Evolutionary conservation across 1,140 invertebrate genomes (phyloP), one percentile per base, ranked within the genome.

Genomic region (Anadara kagoshimensis): DNA sequence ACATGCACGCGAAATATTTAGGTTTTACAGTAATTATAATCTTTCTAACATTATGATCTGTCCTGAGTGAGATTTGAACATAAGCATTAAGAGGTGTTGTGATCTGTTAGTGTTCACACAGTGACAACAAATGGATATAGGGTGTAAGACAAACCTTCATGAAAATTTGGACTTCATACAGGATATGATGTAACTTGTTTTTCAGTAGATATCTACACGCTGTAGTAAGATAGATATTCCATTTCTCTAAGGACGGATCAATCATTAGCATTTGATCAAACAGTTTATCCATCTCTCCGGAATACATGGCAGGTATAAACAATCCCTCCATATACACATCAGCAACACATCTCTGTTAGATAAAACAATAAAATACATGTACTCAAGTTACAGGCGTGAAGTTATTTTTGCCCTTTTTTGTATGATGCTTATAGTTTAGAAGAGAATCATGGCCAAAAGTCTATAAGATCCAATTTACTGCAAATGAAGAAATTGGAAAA

Each of bases 311-410:
- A 51, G 89, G 89, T 14, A 86, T 77, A 45, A 90, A 80, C 5
- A 91, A 51, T 0, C 83, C 80, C 63, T 89, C 86, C 12, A 90
- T 75, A 83, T 90, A 91, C 14, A 90, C 83, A 41, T 90, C 88
- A 54, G 73, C 51, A 11, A 68, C 79, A 64, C 86, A 87, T 75
- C 81, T 85, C 88, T 89, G 71, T 20, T 73, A 70, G 58, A n/a
- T n/a, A n/a, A n/a, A n/a, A n/a, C n/a, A n/a, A n/a, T n/a, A 36
- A 36, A 36, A 36, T 36, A 36, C 29, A 36, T 36, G 29, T 36
- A 36, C n/a, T n/a, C n/a, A n/a, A n/a, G n/a, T n/a, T n/a, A n/a
- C n/a, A n/a, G n/a, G n/a, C n/a, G n/a, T n/a, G n/a, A n/a, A n/a
- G n/a, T n/a, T n/a, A n/a, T n/a, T n/a, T n/a, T n/a, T n/a, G n/a